Percentiles rank a stretch among this genome's conserved stretches.
phyloP scores from a whole-genome alignment of 2,888 invertebrate genomes.

The Endotricha flammealis region DNA sequence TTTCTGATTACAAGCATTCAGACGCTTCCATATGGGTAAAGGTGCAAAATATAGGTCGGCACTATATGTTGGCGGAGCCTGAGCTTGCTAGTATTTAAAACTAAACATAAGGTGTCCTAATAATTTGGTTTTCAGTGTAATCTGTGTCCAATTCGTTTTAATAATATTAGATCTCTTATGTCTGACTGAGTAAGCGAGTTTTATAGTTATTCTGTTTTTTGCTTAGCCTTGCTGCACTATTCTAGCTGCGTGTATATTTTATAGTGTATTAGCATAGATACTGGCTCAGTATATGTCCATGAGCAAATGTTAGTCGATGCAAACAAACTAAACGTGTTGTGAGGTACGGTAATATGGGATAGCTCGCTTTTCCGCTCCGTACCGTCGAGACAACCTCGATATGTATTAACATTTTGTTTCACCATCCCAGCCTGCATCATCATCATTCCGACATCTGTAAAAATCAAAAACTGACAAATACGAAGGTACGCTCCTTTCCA shows the following conservation, averaged over 20 bases:
- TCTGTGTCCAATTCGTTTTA: slow-evolving; percentile 12
- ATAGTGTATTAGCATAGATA: slow-evolving; percentile 69
- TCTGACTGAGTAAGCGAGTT: slow-evolving; percentile 36
- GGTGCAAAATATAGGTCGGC: slow-evolving; percentile 6
- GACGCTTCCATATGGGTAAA: slow-evolving; percentile 3
- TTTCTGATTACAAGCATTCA: slow-evolving; percentile 39
- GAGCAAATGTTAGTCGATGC: slow-evolving; percentile 74
- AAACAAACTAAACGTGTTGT: slow-evolving; percentile 71
- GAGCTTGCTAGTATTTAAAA: slow-evolving; percentile 29
- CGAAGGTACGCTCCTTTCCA: slow-evolving; percentile 55
- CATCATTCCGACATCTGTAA: slow-evolving; percentile 97
- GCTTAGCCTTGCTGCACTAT: slow-evolving; percentile 65
- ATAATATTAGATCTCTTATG: slow-evolving; percentile 15
- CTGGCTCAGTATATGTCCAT: slow-evolving; percentile 59
- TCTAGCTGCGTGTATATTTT: slow-evolving; percentile 67
- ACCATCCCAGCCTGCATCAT: slow-evolving; percentile 98
- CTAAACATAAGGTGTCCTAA: slow-evolving; percentile 10
- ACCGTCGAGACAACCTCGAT: slow-evolving; percentile 88
- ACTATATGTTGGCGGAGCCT: slow-evolving; percentile 18
- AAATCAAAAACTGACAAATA: slow-evolving; percentile 81
- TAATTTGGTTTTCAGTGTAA: slow-evolving; percentile 9
- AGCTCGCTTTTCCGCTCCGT: slow-evolving; percentile 77
- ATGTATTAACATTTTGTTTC: slow-evolving; percentile 91
- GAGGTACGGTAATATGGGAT: slow-evolving; percentile 64
- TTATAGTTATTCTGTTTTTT: slow-evolving; percentile 49